Base-by-base conservation (phyloP, 1,140 invertebrate species). In the Platyura marginata region DNA sequence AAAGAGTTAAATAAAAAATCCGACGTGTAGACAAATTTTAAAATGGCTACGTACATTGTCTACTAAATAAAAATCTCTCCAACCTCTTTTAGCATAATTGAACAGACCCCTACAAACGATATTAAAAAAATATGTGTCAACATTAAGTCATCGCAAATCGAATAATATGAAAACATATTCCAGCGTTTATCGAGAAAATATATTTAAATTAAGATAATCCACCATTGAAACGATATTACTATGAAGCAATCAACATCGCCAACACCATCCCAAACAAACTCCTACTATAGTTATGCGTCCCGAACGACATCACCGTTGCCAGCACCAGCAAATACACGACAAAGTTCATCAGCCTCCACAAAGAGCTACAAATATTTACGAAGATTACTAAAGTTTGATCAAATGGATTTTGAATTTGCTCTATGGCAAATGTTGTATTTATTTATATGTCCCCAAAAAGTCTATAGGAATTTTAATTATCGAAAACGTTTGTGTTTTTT, bases 321-420 rank as follows among this genome's bases (percentile, higher is more conserved):
- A 25, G 64, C 67, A 1, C 72, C 73, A 22, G 66, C 65, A 8
- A 72, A 71, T 47, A 68, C 73, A 49, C 69, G 72, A 38, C 74
- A 78, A 49, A 84, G 80, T 50, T 78, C 82, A 54, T 81, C 80
- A 44, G 90, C 90, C 35, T 79, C 87, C 38, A 82, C 85, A 3
- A 96, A 95, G 68, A 72, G 88, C 50, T 89, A 89, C 56, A 91
- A 91, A 69, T 97, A 92, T 64, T 63, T 97, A 29, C 67, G 89
- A 50, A 74, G 92, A 52, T 63, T 98, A 29, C 72, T 96, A 20
- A 90, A 93, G 64, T 93, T 91, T 57, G 75, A 88, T 55, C 94
- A 98, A 67, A 98, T 99, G 95, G 95, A 99, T 64, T 98, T 98
- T 70, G 91, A 99, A 61, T 98, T 94, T 72, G 95, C 94, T 2